A percentile compares a stretch with the other conserved stretches of the same genome.
Conservation (phyloP, 2,888 invertebrate species). For the Chloroclysta siterata region DNA sequence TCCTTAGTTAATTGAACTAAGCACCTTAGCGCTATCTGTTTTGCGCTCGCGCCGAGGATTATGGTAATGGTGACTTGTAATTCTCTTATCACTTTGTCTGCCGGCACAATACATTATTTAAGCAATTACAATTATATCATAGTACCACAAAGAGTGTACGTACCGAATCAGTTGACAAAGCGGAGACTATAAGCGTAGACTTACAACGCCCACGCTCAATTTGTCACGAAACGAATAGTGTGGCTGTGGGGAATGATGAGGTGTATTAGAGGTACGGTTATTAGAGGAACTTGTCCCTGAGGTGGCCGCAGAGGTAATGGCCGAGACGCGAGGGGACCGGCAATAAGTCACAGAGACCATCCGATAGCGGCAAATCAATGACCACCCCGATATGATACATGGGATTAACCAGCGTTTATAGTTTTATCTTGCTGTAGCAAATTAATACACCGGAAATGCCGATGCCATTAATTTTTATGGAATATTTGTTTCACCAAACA, state of each 20-base stretch:
- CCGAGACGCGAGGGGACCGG: conserved; percentile 68
- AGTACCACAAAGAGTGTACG: conserved; percentile 8
- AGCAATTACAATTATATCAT: conserved; percentile 44
- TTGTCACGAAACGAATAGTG: conserved; percentile 83
- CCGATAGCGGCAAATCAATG: conserved; percentile 82
- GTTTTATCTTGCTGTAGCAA: conserved; percentile 71
- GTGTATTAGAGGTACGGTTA: conserved; percentile 65
- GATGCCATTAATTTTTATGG: conserved; percentile 70
- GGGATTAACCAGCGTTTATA: conserved; percentile 79
- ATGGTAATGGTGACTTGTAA: conserved; percentile 79
- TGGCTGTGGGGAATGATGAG: conserved; percentile 67
- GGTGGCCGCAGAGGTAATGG: conserved; percentile 64
- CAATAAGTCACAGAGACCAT: conserved; percentile 76
- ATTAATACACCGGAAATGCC: conserved; percentile 79
- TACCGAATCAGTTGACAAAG: conserved; percentile 47
- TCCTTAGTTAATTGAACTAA: conserved; percentile 77
- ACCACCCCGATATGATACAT: conserved; percentile 82
- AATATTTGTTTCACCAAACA: conserved; percentile 26
- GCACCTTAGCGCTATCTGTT: conserved; percentile 82
- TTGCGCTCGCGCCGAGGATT: conserved; percentile 76
- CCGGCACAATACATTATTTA: conserved; percentile 54
- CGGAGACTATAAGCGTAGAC: conserved; percentile 53
- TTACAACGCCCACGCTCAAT: conserved; percentile 82
- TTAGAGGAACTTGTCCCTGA: conserved; percentile 47
- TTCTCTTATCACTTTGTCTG: conserved; percentile 80